Evolutionary conservation across 2,113 vertebrate species (phyloP), one percentile per base, ranked within the genome.

Genomic region (Eulacestoma nigropectus): DNA sequence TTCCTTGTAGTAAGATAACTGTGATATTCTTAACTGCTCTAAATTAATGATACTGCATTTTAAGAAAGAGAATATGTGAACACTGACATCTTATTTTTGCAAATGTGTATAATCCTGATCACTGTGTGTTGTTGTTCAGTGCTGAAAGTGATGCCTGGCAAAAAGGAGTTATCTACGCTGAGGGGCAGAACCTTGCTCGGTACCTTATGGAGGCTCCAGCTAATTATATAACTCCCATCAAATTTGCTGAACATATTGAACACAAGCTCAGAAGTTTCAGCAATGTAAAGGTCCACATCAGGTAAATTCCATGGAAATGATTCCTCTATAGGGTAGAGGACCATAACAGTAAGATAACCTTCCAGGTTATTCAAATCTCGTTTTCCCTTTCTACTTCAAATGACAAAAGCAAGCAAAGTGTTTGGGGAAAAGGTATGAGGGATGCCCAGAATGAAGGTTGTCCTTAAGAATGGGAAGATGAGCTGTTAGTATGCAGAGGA

Each of bases 121-220:
- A 17, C 80, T 94, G 9, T 92, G 20, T 81, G 62, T 55, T 80
- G 52, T 84, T 84, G 47, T 75, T 65, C 89, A 99, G 99, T 13
- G 95, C 91, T n/a, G 98, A 98, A 69, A 69, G 65, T 25, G 97
- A 95, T 32, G 97, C 98, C 32, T 99, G 99, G 99, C 93, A 98
- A 88, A 99, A 97, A 96, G 99, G 99, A 7, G 88, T 99, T n/a
- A 19, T 77, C 67, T 99, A 99, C 2, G 99, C 98, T 47, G 98
- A 99, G 46, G 99, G 99, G 21, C 99, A 99, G 96, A 99, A 99
- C 90, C 92, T 99, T 3, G 99, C 99, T 33, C 98, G 99, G 30
- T 97, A 98, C 17, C 96, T 99, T 68, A 99, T 99, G 99, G 99
- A 99, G 95, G 98, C 98, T 30, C 99, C 99, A 41, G 99, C 99